Base-by-base conservation (phyloP, 2,797 vertebrate species). In the Erpetoichthys calabaricus region DNA sequence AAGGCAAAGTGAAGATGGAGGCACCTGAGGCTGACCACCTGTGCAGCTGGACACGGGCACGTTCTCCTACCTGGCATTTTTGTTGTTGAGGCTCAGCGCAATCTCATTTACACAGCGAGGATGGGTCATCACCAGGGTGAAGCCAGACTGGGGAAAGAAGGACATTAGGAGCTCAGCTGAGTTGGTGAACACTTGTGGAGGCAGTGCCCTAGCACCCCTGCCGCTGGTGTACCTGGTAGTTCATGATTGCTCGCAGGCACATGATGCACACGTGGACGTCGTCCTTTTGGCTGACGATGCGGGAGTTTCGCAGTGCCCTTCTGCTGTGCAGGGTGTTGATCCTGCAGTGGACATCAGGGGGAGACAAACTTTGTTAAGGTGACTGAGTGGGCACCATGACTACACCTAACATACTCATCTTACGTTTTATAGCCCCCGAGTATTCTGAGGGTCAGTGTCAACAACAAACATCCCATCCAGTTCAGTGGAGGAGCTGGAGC, bases 161-260 rank as follows among this genome's bases (percentile, higher is more conserved):
- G 4, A 10, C 3, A 7, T 47, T 51, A 55, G 10, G 10, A 4
- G 42, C 9, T 7, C 8, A 25, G 8, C 8, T 43, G 42, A 5
- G 53, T 42, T 8, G 44, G 42, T 55, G 54, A 44, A 45, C 45
- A 44, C 45, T 43, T 45, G 43, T 56, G 41, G 8, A 45, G 44
- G 41, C 25, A 25, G 25, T 49, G 47, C 47, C 47, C 47, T 25
- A 25, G 25, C 47, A 7, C 47, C 5, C 7, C n/a, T 49, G 47
- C 7, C 47, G n/a, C 7, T 6, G 7, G 7, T 43, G 3, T 71
- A 97, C 94, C 94, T 96, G 92, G 60, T 98, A 98, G 77, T 97
- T 98, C 94, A 98, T 98, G 83, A 98, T 96, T 76, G 92, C 92
- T 0, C 94, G 87, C 51, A 98, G 71, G 57, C 94, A 98, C 91